Conservation (phyloP, 2,888 invertebrate species). For the Cryptus armator region DNA sequence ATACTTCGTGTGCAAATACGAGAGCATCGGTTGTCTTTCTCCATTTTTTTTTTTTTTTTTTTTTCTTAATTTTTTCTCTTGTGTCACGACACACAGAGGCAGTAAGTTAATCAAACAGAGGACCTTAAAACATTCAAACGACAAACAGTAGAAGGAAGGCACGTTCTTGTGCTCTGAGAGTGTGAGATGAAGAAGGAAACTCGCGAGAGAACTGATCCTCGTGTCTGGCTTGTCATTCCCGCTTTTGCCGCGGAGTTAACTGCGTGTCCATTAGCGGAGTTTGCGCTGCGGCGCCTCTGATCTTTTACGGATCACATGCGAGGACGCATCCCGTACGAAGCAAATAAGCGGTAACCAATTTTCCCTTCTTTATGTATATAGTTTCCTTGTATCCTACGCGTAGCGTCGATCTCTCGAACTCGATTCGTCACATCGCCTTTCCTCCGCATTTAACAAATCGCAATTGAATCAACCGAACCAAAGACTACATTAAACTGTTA, state of each 20-base stretch:
- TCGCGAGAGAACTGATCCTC: conserved; percentile 54
- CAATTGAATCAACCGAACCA: conserved; percentile 24
- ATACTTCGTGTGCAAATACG: conserved; percentile 66
- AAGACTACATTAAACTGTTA: not conserved
- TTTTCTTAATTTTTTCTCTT: conserved; percentile 9
- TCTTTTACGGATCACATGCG: conserved; percentile 78
- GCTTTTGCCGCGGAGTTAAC: conserved; percentile 54
- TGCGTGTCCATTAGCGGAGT: conserved; percentile 84
- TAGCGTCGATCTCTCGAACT: conserved; percentile 12
- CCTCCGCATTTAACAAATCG: conserved; percentile 27
- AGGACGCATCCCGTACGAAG: conserved; percentile 70
- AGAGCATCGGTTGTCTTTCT: conserved; percentile 56
- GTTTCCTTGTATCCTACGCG: conserved; percentile 16
- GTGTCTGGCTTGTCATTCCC: conserved; percentile 52
- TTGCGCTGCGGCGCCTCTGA: conserved; percentile 85
- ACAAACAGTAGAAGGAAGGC: conserved; percentile 82
- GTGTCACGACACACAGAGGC: conserved; percentile 77
- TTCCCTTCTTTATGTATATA: conserved; percentile 59
- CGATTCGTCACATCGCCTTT: conserved; percentile 34
- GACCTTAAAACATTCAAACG: conserved; percentile 84
- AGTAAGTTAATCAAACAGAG: conserved; percentile 84
- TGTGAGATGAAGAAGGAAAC: conserved; percentile 62
- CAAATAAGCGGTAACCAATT: conserved; percentile 79
- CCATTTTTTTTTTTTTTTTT: conserved; percentile 41
- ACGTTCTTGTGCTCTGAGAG: conserved; percentile 47